A percentile compares a stretch with the other conserved stretches of the same genome.
Conservation (phyloP, 2,113 vertebrate genomes). For the Tichodroma muraria region DNA sequence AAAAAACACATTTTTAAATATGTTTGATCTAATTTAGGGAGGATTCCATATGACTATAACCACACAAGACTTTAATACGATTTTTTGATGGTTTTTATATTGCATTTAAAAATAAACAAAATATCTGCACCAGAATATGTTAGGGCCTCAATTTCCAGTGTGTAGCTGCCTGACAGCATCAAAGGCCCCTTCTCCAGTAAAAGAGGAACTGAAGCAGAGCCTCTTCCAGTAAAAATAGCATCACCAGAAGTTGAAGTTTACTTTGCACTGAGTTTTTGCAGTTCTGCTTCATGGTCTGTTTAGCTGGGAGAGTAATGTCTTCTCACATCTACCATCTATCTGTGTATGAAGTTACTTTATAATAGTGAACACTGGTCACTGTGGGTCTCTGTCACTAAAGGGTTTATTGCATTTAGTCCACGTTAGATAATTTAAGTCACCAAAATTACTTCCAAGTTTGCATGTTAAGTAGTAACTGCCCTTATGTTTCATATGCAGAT, state of each 20-base stretch:
- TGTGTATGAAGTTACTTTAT: not conserved
- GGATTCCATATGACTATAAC: not conserved
- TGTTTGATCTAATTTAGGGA: not conserved
- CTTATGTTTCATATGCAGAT: not conserved
- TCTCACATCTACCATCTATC: not conserved
- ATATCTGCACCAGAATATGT: not conserved
- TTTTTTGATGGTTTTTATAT: not conserved
- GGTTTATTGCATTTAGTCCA: not conserved
- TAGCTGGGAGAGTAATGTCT: not conserved
- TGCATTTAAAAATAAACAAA: not conserved
- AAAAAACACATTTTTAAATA: not conserved
- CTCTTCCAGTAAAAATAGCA: not conserved
- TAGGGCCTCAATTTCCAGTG: not conserved
- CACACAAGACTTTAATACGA: not conserved
- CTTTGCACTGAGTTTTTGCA: not conserved
- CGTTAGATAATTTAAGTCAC: not conserved
- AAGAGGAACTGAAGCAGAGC: constrained; percentile 4
- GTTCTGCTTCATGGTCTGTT: not conserved
- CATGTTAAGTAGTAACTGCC: not conserved
- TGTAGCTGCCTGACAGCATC: not conserved
- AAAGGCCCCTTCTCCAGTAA: not conserved
- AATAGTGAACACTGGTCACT: not conserved
- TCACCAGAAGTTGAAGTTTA: not conserved
- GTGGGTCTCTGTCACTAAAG: not conserved
- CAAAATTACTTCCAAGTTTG: not conserved